Evolutionary conservation across 2,797 vertebrate genomes (phyloP), one percentile per base, ranked within the genome.

Genomic region (Hydrolagus colliei): DNA sequence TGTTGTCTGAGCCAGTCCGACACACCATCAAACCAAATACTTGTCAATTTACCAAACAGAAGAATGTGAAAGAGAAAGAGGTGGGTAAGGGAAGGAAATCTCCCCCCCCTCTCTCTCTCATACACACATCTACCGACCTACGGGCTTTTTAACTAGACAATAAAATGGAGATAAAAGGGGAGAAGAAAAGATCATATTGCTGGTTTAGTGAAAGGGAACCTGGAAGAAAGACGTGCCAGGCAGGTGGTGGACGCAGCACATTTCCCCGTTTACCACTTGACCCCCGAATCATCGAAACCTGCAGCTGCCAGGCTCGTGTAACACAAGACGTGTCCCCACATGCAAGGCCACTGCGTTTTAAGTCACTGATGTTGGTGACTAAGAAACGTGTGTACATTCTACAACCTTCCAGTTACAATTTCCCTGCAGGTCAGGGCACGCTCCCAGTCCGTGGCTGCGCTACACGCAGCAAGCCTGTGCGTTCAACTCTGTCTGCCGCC

Each of bases 331-430:
- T 10, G 79, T 84, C 65, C 65, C n/a, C 71, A 71, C 62, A 84
- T 68, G 79, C 79, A 67, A 84, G 65, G 65, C 79, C 35, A 84
- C 79, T 52, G 32, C 32, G 18, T 68, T 84, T 35, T 68, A 14
- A 68, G 9, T 84, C 79, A 84, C 79, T 41, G 32, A 71, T 67
- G 35, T 84, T 84, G 65, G 79, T 11, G 65, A 71, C 65, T 71
- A 52, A 52, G 65, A 84, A 84, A 84, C 65, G 12, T 84, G 9
- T 68, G 18, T 65, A 67, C 79, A 84, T 84, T 84, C 79, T 32
- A 52, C 59, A 80, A 32, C 79, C 52, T 35, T 20, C 65, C 32
- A 71, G 79, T 63, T 52, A 1, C 71, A 84, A 68, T 10, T 1
- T 52, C 32, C 4, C 41, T 9, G 65, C 79, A 84, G 32, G 79